phyloP scores from a whole-genome alignment of 1,140 invertebrate genomes.

The Wasmannia auropunctata region DNA sequence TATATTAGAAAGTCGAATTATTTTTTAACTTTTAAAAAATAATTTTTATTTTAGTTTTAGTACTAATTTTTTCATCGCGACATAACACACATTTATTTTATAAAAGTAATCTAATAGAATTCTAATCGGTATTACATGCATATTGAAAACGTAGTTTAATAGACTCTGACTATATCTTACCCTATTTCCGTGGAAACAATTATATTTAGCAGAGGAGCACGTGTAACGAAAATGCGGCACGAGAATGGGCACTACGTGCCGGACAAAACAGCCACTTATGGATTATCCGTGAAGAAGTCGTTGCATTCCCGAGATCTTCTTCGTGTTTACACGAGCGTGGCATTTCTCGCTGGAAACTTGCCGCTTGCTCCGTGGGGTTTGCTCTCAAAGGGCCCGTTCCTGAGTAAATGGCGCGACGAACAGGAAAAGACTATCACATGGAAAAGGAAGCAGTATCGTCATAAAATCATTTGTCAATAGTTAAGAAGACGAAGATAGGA shows the following conservation, averaged over 20 bases:
- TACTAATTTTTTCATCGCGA: neutral
- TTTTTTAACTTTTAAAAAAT: neutral
- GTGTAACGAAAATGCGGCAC: slow-evolving; percentile 44
- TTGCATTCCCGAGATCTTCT: slow-evolving; percentile 63
- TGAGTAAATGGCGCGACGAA: slow-evolving; percentile 62
- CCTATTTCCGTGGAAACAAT: slow-evolving; percentile 21
- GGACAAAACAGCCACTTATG: slow-evolving; percentile 62
- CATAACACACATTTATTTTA: neutral
- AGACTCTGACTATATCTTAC: neutral
- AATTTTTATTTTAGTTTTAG: neutral
- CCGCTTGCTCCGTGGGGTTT: slow-evolving; percentile 49
- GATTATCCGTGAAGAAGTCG: slow-evolving; percentile 70
- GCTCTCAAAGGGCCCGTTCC: slow-evolving; percentile 46
- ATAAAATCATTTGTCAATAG: slow-evolving; percentile 63
- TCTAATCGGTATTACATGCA: neutral
- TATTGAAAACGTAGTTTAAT: neutral
- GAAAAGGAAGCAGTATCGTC: slow-evolving; percentile 39
- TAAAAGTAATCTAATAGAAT: neutral
- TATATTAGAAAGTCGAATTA: neutral
- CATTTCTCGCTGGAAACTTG: slow-evolving; percentile 77
- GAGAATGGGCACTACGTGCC: slow-evolving; percentile 51
- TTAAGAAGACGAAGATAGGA: neutral
- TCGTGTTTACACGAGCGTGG: slow-evolving; percentile 77
- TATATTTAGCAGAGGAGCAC: slow-evolving; percentile 22
- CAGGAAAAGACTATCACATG: slow-evolving; percentile 52